phyloP scores from a whole-genome alignment of 2,888 invertebrate species.

The Drosophila siamana region DNA sequence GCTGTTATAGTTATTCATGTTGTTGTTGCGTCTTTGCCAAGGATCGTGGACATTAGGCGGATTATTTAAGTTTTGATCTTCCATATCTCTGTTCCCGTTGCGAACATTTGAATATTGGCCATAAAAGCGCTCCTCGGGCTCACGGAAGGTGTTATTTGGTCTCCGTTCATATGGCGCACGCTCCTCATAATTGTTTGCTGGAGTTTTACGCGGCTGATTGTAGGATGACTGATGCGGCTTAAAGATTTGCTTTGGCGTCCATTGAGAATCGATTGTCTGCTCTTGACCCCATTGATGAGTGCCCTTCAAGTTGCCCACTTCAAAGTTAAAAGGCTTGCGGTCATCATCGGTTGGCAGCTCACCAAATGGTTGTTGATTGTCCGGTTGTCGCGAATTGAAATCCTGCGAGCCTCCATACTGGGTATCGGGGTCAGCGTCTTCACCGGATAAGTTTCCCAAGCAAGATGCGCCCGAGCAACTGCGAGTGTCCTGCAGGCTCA shows the following conservation, averaged over 20 bases:
- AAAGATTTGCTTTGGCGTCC: slow-evolving; percentile 15
- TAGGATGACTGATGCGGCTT: slow-evolving; percentile 10
- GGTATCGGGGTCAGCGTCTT: slow-evolving; percentile 19
- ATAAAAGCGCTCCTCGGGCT: slow-evolving; percentile 10
- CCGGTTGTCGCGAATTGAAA: slow-evolving; percentile 12
- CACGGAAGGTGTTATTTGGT: slow-evolving; percentile 12
- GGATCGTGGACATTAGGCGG: background rate
- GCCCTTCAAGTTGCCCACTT: slow-evolving; percentile 66
- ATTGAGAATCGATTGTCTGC: slow-evolving; percentile 8
- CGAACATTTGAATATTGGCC: slow-evolving; percentile 1
- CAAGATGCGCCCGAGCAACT: slow-evolving; percentile 65
- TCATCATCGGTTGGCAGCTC: slow-evolving; percentile 6
- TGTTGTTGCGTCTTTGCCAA: slow-evolving; percentile 26
- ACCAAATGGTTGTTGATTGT: background rate
- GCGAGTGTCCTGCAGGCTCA: slow-evolving; percentile 50
- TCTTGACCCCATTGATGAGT: slow-evolving; percentile 30
- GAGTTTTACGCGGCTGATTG: background rate
- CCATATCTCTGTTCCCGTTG: slow-evolving; percentile 10
- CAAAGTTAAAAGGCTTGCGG: slow-evolving; percentile 24
- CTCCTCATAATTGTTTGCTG: slow-evolving; percentile 50
- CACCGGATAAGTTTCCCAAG: slow-evolving; percentile 53
- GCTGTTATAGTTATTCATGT: background rate
- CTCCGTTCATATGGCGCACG: slow-evolving; percentile 89
- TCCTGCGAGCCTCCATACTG: slow-evolving; percentile 28
- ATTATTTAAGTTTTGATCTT: background rate